Percentiles rank a stretch among this genome's conserved stretches.
Evolutionary conservation across 2,113 vertebrate genomes (phyloP).

Genomic region (Heteronetta atricapilla): DNA sequence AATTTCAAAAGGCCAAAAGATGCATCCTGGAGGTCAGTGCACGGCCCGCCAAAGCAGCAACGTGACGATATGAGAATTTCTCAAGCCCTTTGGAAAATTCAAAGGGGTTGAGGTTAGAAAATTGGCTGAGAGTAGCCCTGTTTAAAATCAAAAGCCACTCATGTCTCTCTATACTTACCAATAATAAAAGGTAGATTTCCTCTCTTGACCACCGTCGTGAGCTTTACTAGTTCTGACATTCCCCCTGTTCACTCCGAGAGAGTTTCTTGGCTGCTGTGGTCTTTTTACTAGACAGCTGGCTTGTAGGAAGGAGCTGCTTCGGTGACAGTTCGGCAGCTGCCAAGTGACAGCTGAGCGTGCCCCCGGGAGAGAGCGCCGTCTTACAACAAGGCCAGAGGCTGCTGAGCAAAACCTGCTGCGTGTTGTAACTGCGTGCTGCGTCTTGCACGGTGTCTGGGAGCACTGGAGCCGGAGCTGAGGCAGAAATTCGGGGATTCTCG

Average conservation of each 20-base stretch:
- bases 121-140: not conserved
- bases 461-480: not conserved
- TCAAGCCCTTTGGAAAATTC: not conserved
- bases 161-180: not conserved
- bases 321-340: constrained; percentile 63
- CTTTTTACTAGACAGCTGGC: constrained; percentile 63
- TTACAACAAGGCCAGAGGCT: constrained; percentile 26
- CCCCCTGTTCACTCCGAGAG: constrained; percentile 37
- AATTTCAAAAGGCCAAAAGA: not conserved
- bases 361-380: constrained; percentile 6
- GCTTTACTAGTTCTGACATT: constrained; percentile 15
- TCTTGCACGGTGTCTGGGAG: not conserved
- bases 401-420: constrained; percentile 35
- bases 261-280: constrained; percentile 42
- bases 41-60: not conserved
- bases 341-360: constrained; percentile 39
- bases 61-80: not conserved
- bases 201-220: not conserved
- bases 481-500: not conserved
- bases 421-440: not conserved
- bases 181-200: not conserved
- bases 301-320: constrained; percentile 38
- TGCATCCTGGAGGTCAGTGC: not conserved
- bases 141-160: not conserved
- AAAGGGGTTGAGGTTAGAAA: no score